phyloP scores from a whole-genome alignment of 53 echinoderm and acorn worm genomes.

The Hippasteria phrygiana region DNA sequence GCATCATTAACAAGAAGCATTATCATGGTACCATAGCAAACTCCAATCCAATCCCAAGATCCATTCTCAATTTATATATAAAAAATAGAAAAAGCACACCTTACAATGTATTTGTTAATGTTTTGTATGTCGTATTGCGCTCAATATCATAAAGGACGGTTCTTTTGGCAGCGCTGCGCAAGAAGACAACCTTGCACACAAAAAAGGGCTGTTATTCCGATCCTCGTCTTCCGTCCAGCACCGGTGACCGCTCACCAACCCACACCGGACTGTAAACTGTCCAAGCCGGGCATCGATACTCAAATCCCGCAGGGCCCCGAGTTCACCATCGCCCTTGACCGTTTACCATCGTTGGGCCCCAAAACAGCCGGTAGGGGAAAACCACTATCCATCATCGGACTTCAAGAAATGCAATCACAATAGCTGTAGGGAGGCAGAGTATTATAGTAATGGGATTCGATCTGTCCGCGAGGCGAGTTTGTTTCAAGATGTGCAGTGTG shows the following conservation, averaged over 20 bases:
- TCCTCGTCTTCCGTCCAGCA: constrained; percentile 6
- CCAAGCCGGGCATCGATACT: background rate
- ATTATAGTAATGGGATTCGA: background rate
- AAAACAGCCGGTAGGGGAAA: constrained; percentile 41
- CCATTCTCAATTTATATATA: no score
- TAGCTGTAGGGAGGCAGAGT: constrained; percentile 21
- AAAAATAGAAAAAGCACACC: no score
- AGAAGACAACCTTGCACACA: no score
- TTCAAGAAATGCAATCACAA: constrained; percentile 44
- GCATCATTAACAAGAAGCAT: no score
- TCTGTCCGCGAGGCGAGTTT: constrained; percentile 17
- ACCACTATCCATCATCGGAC: constrained; percentile 23
- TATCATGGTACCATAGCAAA: no score
- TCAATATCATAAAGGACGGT: no score
- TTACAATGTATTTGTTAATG: no score
- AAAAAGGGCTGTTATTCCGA: background rate
- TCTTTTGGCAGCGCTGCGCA: no score
- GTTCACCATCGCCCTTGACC: constrained; percentile 55
- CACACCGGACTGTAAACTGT: background rate
- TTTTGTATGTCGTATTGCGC: no score
- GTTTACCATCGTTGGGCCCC: constrained; percentile 19
- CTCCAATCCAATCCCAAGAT: no score
- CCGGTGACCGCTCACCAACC: constrained; percentile 1
- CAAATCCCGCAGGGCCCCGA: background rate
- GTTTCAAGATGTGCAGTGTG: background rate